These are phyloP conservation scores for Meloidogyne floridensis DNA, from an alignment of 1,140 invertebrate genomes.

Conservation along the genomic window DNA sequence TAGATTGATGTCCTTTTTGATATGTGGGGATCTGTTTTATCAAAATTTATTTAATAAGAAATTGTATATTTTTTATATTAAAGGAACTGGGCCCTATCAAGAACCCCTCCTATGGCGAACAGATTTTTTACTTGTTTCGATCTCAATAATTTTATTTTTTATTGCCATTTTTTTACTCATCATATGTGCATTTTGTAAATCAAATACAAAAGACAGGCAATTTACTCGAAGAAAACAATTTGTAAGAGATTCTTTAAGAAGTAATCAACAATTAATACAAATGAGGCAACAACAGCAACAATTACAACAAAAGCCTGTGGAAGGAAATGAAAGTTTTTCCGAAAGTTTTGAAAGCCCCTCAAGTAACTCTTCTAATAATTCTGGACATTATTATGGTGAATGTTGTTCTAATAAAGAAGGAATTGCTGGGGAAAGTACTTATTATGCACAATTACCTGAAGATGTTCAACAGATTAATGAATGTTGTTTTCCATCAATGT, in stretches of 20 bases:
- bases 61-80: slow-evolving; percentile 11
- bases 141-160: slow-evolving; percentile 17
- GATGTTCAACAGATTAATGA: no score
- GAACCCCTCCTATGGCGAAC: slow-evolving; percentile 62
- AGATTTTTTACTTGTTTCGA: slow-evolving; percentile 46
- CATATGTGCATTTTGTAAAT: slow-evolving; percentile 4
- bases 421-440: background rate
- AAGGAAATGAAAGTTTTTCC: background rate
- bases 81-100: slow-evolving; percentile 60
- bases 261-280: slow-evolving; percentile 19
- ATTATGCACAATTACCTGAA: background rate
- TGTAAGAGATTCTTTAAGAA: slow-evolving; percentile 24
- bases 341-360: background rate
- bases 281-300: background rate
- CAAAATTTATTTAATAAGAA: no score
- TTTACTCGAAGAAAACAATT: slow-evolving; percentile 1
- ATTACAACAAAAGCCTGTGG: background rate
- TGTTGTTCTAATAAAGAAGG: slow-evolving; percentile 9
- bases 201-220: background rate
- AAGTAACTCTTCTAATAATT: background rate
- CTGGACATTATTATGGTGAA: slow-evolving; percentile 5
- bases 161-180: background rate
- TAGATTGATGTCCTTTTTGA: no score
- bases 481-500: no score
- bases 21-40: no score